A percentile compares a stretch with the other conserved stretches of the same genome.
Conservation (phyloP, 1,140 invertebrate species). For the Meteorus sp. region DNA sequence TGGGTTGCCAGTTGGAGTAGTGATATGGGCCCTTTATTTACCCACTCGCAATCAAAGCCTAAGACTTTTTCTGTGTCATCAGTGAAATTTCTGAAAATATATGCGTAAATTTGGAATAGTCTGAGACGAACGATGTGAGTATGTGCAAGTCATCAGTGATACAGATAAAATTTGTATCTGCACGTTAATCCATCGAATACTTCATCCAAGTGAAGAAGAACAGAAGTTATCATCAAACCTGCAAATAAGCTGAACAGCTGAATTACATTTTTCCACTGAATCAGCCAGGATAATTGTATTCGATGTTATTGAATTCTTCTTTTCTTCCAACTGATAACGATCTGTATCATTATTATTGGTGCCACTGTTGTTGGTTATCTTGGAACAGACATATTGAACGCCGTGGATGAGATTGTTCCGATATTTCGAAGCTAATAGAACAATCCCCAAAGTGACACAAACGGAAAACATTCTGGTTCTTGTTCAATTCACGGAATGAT, state of each 20-base stretch:
- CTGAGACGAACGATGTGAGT: no score
- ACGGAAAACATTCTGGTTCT: constrained; percentile 49
- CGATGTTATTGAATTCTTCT: constrained; percentile 36
- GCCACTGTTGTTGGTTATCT: constrained; percentile 33
- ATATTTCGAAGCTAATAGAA: constrained; percentile 53
- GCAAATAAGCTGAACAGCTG: constrained; percentile 51
- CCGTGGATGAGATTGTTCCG: constrained; percentile 50
- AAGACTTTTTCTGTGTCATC: constrained; percentile 59
- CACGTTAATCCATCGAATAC: not conserved
- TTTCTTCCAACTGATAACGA: constrained; percentile 22
- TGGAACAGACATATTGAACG: constrained; percentile 46
- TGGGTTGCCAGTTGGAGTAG: constrained; percentile 67
- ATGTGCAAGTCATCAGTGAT: no score
- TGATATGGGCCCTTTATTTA: constrained; percentile 63
- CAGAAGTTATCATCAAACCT: constrained; percentile 38
- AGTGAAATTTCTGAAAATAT: constrained; percentile 43
- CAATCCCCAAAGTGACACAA: constrained; percentile 51
- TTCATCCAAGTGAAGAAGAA: not conserved
- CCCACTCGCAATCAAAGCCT: constrained; percentile 76
- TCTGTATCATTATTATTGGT: constrained; percentile 7
- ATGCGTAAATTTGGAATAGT: not conserved
- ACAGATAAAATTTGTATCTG: no score
- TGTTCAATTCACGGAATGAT: no score
- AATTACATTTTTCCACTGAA: constrained; percentile 51
- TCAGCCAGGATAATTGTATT: constrained; percentile 52